A percentile compares a stretch with the other conserved stretches of the same genome.
phyloP scores from a whole-genome alignment of 2,113 vertebrate species.

The Grantiella picta region DNA sequence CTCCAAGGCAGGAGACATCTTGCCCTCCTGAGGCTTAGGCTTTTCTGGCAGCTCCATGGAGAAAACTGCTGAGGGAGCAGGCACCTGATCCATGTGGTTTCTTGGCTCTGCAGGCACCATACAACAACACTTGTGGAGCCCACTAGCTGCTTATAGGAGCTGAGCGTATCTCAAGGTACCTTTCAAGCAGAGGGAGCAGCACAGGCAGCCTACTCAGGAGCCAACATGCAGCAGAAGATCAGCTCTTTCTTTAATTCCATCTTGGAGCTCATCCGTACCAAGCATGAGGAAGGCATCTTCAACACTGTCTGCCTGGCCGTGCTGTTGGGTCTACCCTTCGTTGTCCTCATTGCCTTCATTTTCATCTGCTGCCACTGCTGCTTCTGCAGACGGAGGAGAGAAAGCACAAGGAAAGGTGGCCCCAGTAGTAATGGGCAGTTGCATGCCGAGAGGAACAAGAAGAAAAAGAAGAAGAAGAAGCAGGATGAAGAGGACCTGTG shows the following conservation, averaged over 20 bases:
- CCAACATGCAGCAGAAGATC: constrained; percentile 71
- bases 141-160: not conserved
- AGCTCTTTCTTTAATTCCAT: constrained; percentile 80
- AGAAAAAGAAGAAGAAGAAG: constrained; percentile 79
- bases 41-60: not conserved
- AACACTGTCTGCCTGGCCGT: constrained; percentile 88
- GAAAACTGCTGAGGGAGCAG: not conserved
- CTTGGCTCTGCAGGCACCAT: not conserved
- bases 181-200: not conserved
- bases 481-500: constrained; percentile 86
- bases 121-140: not conserved
- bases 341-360: constrained; percentile 76
- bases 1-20: not conserved
- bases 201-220: not conserved
- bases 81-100: not conserved
- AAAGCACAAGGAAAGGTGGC: not conserved
- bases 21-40: not conserved
- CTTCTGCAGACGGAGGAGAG: constrained; percentile 73
- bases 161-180: not conserved
- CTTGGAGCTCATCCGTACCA: constrained; percentile 77
- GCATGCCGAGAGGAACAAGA: constrained; percentile 70
- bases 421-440: constrained; percentile 8
- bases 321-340: constrained; percentile 80
- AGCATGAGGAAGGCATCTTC: constrained; percentile 86
- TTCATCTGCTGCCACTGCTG: constrained; percentile 92